Base-by-base conservation (phyloP, 2,888 invertebrate species). In the Lepetodrilus schrolli region DNA sequence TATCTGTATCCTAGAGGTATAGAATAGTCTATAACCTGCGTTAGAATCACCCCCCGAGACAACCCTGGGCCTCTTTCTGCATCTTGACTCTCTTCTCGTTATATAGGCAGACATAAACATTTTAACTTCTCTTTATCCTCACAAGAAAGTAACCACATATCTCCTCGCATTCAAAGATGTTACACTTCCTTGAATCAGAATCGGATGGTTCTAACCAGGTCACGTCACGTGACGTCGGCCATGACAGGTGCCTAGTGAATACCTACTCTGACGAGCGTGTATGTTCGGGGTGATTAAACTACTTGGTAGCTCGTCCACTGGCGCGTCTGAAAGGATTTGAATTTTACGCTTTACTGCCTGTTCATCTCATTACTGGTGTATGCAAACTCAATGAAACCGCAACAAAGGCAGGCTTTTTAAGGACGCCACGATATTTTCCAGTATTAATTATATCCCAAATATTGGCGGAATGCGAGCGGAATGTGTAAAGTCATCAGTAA, bases 401-500 rank as follows among this genome's bases (percentile, higher is more conserved):
- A 58, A 58, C 58, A 58, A 58, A 34, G 30, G 30, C 13, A 30
- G n/a, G 13, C n/a, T 30, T 34, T 58, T 58, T 58, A 34, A 30
- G 7, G 26, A 17, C 58, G n/a, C 34, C 34, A 34, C 34, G 34
- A 34, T 58, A 58, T 58, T 30, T 58, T 58, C 58, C 58, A 58
- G 30, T 30, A 58, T 58, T 58, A 58, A 58, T 58, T 58, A 58
- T 58, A 30, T 58, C 34, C 10, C 17, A 58, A 34, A 34, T 17
- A 58, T 58, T 26, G 30, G 17, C 30, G 30, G 58, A 58, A 58
- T 58, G 58, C 17, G 4, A 58, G 10, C 7, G 58, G 58, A 58
- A 58, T 58, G 58, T 58, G 58, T 58, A 58, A 58, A 58, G 58
- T 58, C 58, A 58, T 58, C n/a, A n/a, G n/a, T n/a, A n/a, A n/a